Base-by-base conservation (phyloP, 2,113 vertebrate species). In the Prolemur simus region DNA sequence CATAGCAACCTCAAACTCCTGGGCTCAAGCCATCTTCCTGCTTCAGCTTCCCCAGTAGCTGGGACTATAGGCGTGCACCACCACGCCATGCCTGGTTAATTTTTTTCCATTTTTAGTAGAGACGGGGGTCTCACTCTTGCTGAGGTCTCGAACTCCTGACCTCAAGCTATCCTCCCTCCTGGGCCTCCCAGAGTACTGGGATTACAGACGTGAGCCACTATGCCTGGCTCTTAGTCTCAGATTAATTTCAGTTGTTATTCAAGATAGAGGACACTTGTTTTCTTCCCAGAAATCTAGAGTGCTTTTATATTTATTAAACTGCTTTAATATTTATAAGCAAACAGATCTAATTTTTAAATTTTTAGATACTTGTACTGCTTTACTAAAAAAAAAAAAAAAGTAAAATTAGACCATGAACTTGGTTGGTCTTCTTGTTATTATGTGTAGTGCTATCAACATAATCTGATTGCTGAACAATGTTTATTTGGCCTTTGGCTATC, bases 191-290 rank as follows among this genome's bases (percentile, higher is more conserved):
- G 52, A 54, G 52, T 54, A 54, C 17, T 54, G 18, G 52, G 52
- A 18, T 54, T 54, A 54, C 52, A 54, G 52, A 17, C 17, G 18
- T 54, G 52, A 54, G 17, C 52, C 52, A 54, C 17, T 6, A 17
- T 18, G 52, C 52, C 52, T 5, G 17, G 52, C 52, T 5, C 80
- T 86, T 69, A 20, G 21, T 78, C 49, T 89, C 32, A 69, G 54
- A 87, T 94, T 90, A 82, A 73, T 89, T 97, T 92, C 1, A 71
- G 34, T 95, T 97, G 88, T 92, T 97, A 47, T 84, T 97, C 92
- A 91, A 77, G 95, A 71, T 81, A 80, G 76, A 96, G 37, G 69
- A 15, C 90, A n/a, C 96, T 92, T 97, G 3, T 74, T 95, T 98
- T 82, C 60, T 34, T 71, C 69, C 49, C 45, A 78, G 68, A 87